Base-by-base conservation (phyloP, 2,888 invertebrate species). In the Gonocerus acuteangulatus region DNA sequence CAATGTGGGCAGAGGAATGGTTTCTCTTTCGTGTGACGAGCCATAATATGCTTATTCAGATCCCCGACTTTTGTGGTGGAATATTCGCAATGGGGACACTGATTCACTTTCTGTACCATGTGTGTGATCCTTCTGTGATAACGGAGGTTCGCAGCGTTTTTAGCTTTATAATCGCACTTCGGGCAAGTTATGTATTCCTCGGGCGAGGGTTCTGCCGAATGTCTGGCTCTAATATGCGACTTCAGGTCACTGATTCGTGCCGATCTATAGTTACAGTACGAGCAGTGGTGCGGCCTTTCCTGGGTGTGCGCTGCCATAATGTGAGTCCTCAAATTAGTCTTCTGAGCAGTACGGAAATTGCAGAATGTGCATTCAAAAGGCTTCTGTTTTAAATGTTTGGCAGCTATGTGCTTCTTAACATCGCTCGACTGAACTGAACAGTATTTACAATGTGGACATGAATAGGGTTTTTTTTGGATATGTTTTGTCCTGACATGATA, bases 341-440 rank as follows among this genome's bases (percentile, higher is more conserved):
- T 21, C 2, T 21, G 11, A 13, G 42, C 22, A 2, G 23, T n/a
- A 39, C 22, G 32, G 42, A 54, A 42, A 21, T 36, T 21, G 21
- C 54, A 54, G 22, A 39, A 39, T n/a, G 22, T 15, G 16, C 54
- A 54, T 21, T 21, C 15, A 15, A 34, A 39, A 42, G 39, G 36
- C 11, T 19, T 42, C 2, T 39, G 22, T 1, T 18, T 19, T 6
- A 36, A 15, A 39, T 54, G 54, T n/a, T 42, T 34, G 15, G 39
- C 22, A 11, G 19, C 22, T n/a, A 42, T 16, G 36, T 54, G 54
- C 21, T 36, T 39, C 16, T 42, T 54, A 15, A 54, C 13, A 36
- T 51, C 34, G 19, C 51, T 34, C 11, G 51, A 32, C 16, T 19
- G 19, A 2, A 13, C 18, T 13, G 51, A 19, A 18, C 7, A 11